These are phyloP conservation scores for Mythimna vitellina DNA, from an alignment of 2,888 invertebrate species.

Conservation along the genomic window DNA sequence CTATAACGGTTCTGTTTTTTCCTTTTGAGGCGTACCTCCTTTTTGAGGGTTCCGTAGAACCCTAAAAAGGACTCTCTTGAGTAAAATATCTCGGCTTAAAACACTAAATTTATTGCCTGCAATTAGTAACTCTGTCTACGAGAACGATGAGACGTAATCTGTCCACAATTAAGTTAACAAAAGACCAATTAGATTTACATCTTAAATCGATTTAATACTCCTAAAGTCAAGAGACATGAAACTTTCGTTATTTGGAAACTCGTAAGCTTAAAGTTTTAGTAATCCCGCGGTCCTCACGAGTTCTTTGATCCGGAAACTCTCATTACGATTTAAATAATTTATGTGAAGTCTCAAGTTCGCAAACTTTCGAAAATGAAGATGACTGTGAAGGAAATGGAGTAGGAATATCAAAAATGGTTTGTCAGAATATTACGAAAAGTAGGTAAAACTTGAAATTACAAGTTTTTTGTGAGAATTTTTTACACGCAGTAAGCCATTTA, in stretches of 20 bases:
- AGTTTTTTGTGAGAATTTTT: neutral
- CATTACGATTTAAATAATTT: slow-evolving; percentile 58
- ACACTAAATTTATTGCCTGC: slow-evolving; percentile 22
- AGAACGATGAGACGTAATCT: slow-evolving; percentile 30
- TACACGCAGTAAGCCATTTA: neutral
- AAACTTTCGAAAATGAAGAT: slow-evolving; percentile 53
- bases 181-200: slow-evolving; percentile 63
- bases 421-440: slow-evolving; percentile 20
- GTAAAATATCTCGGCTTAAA: slow-evolving; percentile 9
- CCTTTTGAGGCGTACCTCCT: too few relatives aligned
- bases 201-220: slow-evolving; percentile 59
- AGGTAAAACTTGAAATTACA: slow-evolving; percentile 18
- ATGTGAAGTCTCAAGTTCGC: slow-evolving; percentile 45
- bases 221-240: slow-evolving; percentile 53
- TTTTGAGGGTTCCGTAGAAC: too few relatives aligned
- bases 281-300: slow-evolving; percentile 45
- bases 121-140: slow-evolving; percentile 38
- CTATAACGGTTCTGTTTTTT: too few relatives aligned
- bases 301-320: slow-evolving; percentile 50
- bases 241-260: slow-evolving; percentile 54
- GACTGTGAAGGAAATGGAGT: slow-evolving; percentile 29
- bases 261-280: slow-evolving; percentile 62
- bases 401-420: slow-evolving; percentile 38
- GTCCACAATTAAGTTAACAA: slow-evolving; percentile 45
- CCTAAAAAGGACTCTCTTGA: neutral